phyloP scores from a whole-genome alignment of 2,113 vertebrate species.

The Leptodactylus fuscus region DNA sequence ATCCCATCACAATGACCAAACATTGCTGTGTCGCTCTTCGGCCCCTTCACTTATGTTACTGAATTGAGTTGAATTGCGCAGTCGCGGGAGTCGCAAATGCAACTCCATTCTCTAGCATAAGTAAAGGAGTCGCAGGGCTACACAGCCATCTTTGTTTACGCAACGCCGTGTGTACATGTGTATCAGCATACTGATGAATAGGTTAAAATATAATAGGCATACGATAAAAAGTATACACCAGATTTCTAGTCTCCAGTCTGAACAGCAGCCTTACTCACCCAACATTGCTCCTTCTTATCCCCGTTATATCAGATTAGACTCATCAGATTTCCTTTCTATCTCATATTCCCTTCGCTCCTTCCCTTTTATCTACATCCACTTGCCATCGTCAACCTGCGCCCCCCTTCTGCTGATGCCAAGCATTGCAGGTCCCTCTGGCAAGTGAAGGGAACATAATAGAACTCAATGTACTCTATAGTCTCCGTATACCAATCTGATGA shows the following conservation, averaged over 20 bases:
- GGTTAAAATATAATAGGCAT: not conserved
- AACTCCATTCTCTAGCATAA: too few relatives aligned
- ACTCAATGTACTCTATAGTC: not conserved
- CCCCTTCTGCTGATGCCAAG: not conserved
- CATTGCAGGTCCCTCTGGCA: slow-evolving; percentile 50
- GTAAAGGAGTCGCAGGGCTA: too few relatives aligned
- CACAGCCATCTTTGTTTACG: too few relatives aligned
- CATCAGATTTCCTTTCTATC: not conserved
- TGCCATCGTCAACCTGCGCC: slow-evolving; percentile 28
- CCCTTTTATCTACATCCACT: slow-evolving; percentile 34
- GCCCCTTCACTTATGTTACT: too few relatives aligned
- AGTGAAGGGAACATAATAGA: not conserved
- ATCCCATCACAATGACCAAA: too few relatives aligned
- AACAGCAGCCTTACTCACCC: slow-evolving; percentile 14
- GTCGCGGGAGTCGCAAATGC: too few relatives aligned
- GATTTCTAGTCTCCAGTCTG: not conserved
- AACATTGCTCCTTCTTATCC: not conserved
- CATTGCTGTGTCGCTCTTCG: too few relatives aligned
- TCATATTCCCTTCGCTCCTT: slow-evolving; percentile 28
- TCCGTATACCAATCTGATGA: not conserved
- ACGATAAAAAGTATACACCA: too few relatives aligned
- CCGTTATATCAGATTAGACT: not conserved
- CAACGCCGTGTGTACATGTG: not conserved
- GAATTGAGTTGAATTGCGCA: too few relatives aligned
- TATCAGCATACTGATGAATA: not conserved